phyloP scores from a whole-genome alignment of 2,797 vertebrate genomes.

The Otolemur crassicaudatus region DNA sequence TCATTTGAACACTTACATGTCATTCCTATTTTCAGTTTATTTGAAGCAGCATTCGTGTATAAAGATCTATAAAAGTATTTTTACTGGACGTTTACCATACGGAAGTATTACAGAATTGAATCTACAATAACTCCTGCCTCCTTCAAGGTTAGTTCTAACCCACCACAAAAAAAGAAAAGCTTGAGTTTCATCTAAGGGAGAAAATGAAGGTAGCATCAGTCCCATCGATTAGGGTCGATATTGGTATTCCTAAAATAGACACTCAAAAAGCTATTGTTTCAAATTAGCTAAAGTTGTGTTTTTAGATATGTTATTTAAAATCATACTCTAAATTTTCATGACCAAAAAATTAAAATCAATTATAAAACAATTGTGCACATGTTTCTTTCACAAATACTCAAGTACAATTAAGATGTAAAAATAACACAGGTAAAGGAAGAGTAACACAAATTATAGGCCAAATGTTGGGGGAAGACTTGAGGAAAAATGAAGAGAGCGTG shows the following conservation, averaged over 20 bases:
- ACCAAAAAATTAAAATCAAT: slow-evolving; percentile 27
- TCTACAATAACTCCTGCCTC: background rate
- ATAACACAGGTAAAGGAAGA: background rate
- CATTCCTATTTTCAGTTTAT: background rate
- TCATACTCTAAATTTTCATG: background rate
- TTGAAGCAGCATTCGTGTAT: background rate
- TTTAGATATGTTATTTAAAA: background rate
- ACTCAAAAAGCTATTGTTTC: background rate
- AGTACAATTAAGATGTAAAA: background rate
- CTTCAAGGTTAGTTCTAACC: background rate
- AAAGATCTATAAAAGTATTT: background rate
- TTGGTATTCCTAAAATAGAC: background rate
- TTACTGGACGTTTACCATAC: background rate
- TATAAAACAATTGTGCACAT: background rate
- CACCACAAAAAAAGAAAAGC: background rate
- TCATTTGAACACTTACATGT: background rate
- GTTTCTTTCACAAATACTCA: slow-evolving; percentile 28
- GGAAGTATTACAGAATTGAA: background rate
- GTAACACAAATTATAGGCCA: background rate
- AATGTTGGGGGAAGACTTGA: background rate
- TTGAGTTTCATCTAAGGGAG: background rate
- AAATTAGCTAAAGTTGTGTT: background rate
- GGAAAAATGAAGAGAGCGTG: background rate
- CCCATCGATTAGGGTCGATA: background rate
- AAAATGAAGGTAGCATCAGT: background rate